Evolutionary conservation across 2,888 invertebrate genomes (phyloP), one percentile per base, ranked within the genome.

Genomic region (Drosophila villosipedis): DNA sequence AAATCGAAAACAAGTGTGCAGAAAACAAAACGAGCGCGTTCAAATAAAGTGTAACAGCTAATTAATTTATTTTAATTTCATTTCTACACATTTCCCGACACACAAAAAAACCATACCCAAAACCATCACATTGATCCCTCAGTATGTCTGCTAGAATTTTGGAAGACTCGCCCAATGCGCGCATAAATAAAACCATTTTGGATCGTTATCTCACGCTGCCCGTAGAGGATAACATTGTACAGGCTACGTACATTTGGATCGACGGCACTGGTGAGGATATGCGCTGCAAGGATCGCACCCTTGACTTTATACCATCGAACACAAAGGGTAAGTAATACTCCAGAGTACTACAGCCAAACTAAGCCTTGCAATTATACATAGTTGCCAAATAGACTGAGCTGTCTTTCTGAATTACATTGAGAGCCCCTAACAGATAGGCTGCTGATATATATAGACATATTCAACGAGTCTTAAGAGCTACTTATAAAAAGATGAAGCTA

Each of bases 241-340:
- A 97, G 92, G 98, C 97, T 50, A 97, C 97, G 61, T 99, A 99
- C 94, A 95, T 98, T 65, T 99, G 98, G 98, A 97, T 99, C 88
- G 98, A 99, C 92, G 98, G 98, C 35, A 96, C 97, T 28, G 98
- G 97, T 30, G 98, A 98, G 93, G 95, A 96, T 91, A 91, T 98
- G 63, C 95, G 98, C 73, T 96, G 96, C 94, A 99, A 99, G 94
- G 98, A 98, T 77, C 95, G 97, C 78, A 98, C 98, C 0, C 92
- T 98, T 75, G 96, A 96, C 92, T 97, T 96, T 90, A 95, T 97
- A 80, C 98, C 98, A 4, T 95, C 95, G 80, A 94, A 94, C 80
- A 95, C 97, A 6, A 95, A 95, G 94, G 97, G 97, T 97, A 91
- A 94, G 94, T 73, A 16, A 25, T 16, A 47, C 47, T 16, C 47